Conservation (phyloP, 2,888 invertebrate species). For the Cantharis rustica region DNA sequence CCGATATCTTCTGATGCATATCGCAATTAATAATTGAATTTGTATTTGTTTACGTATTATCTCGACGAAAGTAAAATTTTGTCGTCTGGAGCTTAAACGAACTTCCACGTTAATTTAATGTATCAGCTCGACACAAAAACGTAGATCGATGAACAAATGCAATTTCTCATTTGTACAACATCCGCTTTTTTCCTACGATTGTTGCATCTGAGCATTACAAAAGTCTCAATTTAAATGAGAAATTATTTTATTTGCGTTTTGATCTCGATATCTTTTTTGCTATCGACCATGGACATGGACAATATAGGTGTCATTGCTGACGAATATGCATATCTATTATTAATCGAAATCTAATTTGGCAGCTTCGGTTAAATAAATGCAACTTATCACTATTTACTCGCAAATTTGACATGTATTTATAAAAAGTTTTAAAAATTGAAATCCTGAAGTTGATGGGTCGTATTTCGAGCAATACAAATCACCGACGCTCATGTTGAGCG, state of each 20-base stretch:
- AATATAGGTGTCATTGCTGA: too few species aligned
- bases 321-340: too few species aligned
- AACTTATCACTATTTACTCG: conserved; percentile 15
- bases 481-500: conserved; percentile 32
- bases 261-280: not conserved
- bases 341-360: not conserved
- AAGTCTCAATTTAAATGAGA: not conserved
- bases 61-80: conserved; percentile 1
- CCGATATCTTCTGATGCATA: too few species aligned
- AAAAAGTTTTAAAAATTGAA: conserved; percentile 35
- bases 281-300: too few species aligned
- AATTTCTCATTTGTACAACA: not conserved
- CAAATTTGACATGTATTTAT: conserved; percentile 12
- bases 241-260: not conserved
- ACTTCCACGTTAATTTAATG: not conserved
- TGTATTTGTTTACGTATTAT: not conserved
- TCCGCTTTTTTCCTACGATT: not conserved
- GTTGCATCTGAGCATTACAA: not conserved
- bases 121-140: not conserved
- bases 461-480: conserved; percentile 32
- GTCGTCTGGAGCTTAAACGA: not conserved
- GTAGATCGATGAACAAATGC: not conserved
- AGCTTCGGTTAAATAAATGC: not conserved
- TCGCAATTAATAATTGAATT: not conserved
- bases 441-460: conserved; percentile 36